Evolutionary conservation across 2,888 invertebrate genomes (phyloP).

Genomic region (Chymomyza caudatula): DNA sequence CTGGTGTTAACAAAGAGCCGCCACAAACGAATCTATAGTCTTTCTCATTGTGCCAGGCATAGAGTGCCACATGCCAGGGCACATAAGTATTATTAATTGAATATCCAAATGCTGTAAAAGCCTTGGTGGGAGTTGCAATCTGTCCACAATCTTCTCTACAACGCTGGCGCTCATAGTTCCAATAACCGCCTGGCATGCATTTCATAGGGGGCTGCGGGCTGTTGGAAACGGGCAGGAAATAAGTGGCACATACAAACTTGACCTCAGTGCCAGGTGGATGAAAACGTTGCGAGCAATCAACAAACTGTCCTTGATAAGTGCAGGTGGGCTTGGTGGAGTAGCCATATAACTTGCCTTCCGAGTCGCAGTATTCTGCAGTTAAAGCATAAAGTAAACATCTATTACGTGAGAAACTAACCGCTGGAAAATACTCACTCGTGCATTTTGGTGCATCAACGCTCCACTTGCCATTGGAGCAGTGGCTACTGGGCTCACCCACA

Average conservation of each 20-base stretch:
- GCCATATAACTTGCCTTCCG: slow-evolving; percentile 35
- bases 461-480: slow-evolving; percentile 48
- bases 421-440: slow-evolving; percentile 34
- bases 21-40: slow-evolving; percentile 50
- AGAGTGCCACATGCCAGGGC: slow-evolving; percentile 59
- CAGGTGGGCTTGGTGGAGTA: slow-evolving; percentile 51
- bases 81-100: slow-evolving; percentile 54
- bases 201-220: slow-evolving; percentile 29
- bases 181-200: slow-evolving; percentile 42
- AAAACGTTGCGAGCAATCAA: slow-evolving; percentile 35
- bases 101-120: slow-evolving; percentile 50
- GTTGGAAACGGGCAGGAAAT: slow-evolving; percentile 27
- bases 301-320: slow-evolving; percentile 33
- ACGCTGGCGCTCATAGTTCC: slow-evolving; percentile 44
- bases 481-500: slow-evolving; percentile 37
- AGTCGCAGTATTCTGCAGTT: slow-evolving; percentile 45
- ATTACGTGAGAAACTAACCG: neutral
- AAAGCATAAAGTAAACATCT: neutral
- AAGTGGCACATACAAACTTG: slow-evolving; percentile 48
- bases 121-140: slow-evolving; percentile 54
- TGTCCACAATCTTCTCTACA: slow-evolving; percentile 53
- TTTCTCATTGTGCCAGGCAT: slow-evolving; percentile 36
- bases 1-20: slow-evolving; percentile 54
- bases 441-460: slow-evolving; percentile 48
- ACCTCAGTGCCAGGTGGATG: slow-evolving; percentile 56